Percentiles rank a stretch among this genome's conserved stretches.
Evolutionary conservation across 2,797 vertebrate genomes (phyloP).

Genomic region (Diceros bicornis): DNA sequence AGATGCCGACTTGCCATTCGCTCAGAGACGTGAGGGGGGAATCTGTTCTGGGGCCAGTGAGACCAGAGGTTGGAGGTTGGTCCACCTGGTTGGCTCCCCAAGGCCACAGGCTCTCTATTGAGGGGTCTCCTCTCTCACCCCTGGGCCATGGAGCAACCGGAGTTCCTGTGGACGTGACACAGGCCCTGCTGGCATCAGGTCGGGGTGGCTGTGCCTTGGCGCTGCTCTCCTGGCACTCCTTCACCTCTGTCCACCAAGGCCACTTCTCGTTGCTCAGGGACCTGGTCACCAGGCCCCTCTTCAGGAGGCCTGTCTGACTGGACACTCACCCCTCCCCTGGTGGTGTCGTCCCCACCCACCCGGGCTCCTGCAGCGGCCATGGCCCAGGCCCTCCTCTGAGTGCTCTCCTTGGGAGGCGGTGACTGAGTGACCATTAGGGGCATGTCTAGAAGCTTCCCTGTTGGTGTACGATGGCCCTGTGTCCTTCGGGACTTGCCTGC

Average conservation of each 20-base stretch:
- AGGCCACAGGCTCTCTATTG: too few relatives aligned
- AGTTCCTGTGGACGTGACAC: background rate
- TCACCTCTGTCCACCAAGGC: fast-evolving
- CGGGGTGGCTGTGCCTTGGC: too few relatives aligned
- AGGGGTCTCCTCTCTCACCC: too few relatives aligned
- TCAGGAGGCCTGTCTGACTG: background rate
- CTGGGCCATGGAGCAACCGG: too few relatives aligned
- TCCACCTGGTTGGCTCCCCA: background rate
- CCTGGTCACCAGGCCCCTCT: background rate
- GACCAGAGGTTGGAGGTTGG: background rate
- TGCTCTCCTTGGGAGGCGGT: fast-evolving
- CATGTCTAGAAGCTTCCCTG: too few relatives aligned
- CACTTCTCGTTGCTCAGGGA: background rate
- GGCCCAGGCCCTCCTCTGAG: fast-evolving
- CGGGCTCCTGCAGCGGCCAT: fast-evolving
- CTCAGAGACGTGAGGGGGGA: background rate
- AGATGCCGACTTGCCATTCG: fast-evolving
- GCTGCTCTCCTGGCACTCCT: fast-evolving
- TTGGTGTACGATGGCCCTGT: fast-evolving
- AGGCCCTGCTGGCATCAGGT: too few relatives aligned
- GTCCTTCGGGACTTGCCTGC: background rate
- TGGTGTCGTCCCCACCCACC: fast-evolving
- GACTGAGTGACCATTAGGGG: fast-evolving
- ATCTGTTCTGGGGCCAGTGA: background rate
- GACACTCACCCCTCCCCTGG: fast-evolving